Evolutionary conservation across 2,797 vertebrate species (phyloP), one percentile per base, ranked within the genome.

Genomic region (Microhierax caerulescens): DNA sequence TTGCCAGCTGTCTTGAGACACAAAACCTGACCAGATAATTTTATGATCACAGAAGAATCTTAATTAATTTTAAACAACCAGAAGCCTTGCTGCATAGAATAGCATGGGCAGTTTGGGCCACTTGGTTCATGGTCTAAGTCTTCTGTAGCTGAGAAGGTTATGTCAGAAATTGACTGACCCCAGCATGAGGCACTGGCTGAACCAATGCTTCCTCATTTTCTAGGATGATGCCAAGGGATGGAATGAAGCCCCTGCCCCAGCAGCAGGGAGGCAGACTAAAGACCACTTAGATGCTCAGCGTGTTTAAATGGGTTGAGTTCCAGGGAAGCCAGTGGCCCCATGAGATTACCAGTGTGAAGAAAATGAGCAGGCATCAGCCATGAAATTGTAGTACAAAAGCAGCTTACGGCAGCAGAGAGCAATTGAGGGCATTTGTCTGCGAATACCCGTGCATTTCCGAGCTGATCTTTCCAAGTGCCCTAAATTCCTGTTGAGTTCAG

Each of bases 401-500:
- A 3, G 84, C 92, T 96, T 97, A 96, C 3, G 4, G 78, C 59
- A 74, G 60, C 88, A 77, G 88, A 82, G 93, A 95, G 94, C 88
- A 94, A 89, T 80, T 89, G 84, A 97, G 94, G 84, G 70, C 88
- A 80, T 89, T 95, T 79, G 72, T 88, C 57, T 88, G 67, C 0
- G 78, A 77, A 68, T 54, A 68, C 68, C 34, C 2, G 0, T 83
- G 75, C 43, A 25, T 72, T 95, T 90, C 90, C 0, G 0, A 86
- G 80, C 75, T 95, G 90, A 97, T 93, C 72, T 93, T 92, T 93
- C 93, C 92, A 91, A 95, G 77, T 92, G 92, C 78, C 81, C 90
- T 96, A 85, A 91, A 96, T 96, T 95, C 81, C 81, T 56, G 57
- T 89, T 61, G 86, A 92, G 83, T 96, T 89, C 94, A 96, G 88